Percentiles rank a stretch among this genome's conserved stretches.
These are phyloP conservation scores for Chlorodrepanis virens DNA, from an alignment of 2,113 vertebrate species.

Conservation along the genomic window DNA sequence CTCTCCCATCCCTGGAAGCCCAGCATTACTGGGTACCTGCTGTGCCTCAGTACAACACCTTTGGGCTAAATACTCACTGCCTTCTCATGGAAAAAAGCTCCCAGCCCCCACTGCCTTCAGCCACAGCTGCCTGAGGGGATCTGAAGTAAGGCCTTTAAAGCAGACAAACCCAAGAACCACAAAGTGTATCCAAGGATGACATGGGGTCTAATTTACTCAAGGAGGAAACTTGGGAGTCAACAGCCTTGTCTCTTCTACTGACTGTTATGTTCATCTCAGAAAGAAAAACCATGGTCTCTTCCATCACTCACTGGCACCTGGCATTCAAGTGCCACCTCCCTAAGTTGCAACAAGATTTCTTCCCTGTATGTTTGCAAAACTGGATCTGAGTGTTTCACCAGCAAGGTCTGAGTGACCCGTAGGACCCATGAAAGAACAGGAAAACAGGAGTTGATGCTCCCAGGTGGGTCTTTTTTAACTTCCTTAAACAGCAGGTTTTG, in stretches of 20 bases:
- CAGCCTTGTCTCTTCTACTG: not conserved
- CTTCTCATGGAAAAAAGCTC: not conserved
- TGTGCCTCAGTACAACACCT: not conserved
- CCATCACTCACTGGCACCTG: not conserved
- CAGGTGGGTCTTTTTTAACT: not conserved
- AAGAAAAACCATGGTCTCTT: not conserved
- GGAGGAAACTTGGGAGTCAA: not conserved
- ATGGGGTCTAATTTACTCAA: not conserved
- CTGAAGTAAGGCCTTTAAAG: not conserved
- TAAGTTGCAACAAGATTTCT: not conserved
- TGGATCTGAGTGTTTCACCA: not conserved
- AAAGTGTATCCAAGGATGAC: not conserved
- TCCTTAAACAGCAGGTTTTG: not conserved
- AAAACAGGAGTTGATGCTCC: not conserved
- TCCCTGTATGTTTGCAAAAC: not conserved
- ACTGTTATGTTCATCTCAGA: not conserved
- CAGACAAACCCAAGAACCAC: not conserved
- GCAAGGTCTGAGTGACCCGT: not conserved
- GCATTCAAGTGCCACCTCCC: not conserved
- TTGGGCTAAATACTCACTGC: not conserved
- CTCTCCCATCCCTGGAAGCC: not conserved
- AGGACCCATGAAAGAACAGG: not conserved
- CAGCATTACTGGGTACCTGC: not conserved
- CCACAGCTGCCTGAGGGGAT: not conserved
- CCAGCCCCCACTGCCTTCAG: not conserved